Percentiles rank a stretch among this genome's conserved stretches.
phyloP scores from a whole-genome alignment of 2,113 vertebrate genomes.

The Muscicapa adusta region DNA sequence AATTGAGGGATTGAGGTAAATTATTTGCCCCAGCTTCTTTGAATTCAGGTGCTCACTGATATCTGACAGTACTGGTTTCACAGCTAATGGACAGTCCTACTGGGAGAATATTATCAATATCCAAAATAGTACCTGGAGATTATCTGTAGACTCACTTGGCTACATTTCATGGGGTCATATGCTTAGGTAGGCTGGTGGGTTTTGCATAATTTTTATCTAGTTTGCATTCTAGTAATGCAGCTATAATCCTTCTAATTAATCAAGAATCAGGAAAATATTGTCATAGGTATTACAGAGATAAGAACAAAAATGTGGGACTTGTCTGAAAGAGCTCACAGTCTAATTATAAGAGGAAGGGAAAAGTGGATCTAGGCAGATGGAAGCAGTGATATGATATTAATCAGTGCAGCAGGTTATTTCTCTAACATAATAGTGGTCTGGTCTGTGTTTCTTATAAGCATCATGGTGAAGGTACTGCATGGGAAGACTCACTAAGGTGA shows the following conservation, averaged over 20 bases:
- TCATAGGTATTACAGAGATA: not conserved
- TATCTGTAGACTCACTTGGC: not conserved
- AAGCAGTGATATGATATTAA: not conserved
- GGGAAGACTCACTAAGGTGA: not conserved
- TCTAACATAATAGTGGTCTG: not conserved
- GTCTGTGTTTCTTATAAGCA: not conserved
- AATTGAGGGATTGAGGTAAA: not conserved
- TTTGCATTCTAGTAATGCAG: not conserved
- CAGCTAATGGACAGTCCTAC: not conserved
- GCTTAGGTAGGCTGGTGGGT: not conserved
- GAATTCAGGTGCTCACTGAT: not conserved
- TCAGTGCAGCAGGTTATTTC: not conserved
- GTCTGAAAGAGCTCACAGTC: not conserved
- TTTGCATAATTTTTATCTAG: not conserved
- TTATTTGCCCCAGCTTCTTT: not conserved
- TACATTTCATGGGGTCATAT: not conserved
- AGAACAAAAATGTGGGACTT: not conserved
- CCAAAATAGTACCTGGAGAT: not conserved
- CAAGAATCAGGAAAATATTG: not conserved
- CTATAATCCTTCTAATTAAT: not conserved
- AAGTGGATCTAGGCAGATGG: not conserved
- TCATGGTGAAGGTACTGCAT: not conserved
- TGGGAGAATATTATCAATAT: not conserved
- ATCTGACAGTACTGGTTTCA: not conserved
- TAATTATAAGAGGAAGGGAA: not conserved